Conservation (phyloP, 2,113 vertebrate species). For the Corythornis cristatus region DNA sequence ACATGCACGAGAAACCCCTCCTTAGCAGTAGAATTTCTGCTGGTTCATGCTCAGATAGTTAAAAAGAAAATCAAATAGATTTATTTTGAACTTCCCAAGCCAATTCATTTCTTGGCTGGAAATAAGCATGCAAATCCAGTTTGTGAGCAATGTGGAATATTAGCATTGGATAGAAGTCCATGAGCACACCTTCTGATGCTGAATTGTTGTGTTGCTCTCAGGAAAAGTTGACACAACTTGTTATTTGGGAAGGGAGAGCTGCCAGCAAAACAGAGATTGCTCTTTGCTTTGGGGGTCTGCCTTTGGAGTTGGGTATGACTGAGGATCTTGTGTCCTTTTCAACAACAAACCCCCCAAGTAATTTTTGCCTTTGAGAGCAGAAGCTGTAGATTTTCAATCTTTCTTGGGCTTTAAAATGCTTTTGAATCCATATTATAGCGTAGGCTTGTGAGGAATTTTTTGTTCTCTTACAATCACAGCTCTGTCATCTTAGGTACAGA, state of each 20-base stretch:
- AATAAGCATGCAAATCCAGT: not conserved
- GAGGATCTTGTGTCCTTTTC: rapidly evolving
- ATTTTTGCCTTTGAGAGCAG: not conserved
- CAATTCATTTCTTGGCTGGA: not conserved
- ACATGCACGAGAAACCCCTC: not conserved
- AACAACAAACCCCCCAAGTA: not conserved
- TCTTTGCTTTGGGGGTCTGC: not conserved
- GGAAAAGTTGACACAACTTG: not conserved
- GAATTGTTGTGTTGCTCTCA: not conserved
- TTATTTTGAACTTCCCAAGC: not conserved
- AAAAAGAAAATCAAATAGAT: not conserved
- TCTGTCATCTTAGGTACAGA: not conserved
- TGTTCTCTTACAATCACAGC: not conserved
- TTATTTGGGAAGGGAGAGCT: not conserved
- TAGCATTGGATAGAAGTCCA: not conserved
- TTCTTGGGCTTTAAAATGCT: not conserved
- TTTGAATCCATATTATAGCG: not conserved
- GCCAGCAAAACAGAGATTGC: not conserved
- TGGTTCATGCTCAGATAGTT: not conserved
- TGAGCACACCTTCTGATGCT: rapidly evolving
- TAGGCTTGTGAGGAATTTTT: not conserved
- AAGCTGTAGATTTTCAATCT: not conserved
- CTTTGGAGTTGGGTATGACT: not conserved
- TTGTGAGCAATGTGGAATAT: not conserved
- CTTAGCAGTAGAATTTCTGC: not conserved